Percentiles rank a stretch among this genome's conserved stretches.
Evolutionary conservation across 2,888 invertebrate genomes (phyloP).

Genomic region (Amiota mariae): DNA sequence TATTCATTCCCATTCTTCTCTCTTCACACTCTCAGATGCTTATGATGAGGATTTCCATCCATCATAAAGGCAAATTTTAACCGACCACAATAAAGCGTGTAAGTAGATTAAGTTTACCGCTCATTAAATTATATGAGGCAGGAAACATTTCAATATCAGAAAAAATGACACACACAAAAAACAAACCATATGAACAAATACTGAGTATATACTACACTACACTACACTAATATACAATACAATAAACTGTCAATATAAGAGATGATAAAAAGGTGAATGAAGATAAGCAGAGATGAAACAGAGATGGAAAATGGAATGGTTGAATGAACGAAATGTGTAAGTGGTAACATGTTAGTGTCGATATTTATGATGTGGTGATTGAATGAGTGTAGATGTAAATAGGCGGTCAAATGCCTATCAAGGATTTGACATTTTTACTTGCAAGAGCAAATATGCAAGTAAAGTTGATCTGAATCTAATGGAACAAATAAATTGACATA

Average conservation of each 20-base stretch:
- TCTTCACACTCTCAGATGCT: conserved; percentile 2
- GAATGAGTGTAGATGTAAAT: not conserved
- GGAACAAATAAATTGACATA: too few relatives aligned
- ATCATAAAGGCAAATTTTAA: conserved; percentile 30
- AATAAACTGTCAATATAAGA: conserved; percentile 49
- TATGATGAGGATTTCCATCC: not conserved
- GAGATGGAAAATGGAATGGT: not conserved
- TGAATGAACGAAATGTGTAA: not conserved
- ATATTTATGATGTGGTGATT: not conserved
- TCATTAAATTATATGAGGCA: conserved; percentile 29
- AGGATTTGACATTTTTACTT: too few relatives aligned
- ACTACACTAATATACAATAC: conserved; percentile 52
- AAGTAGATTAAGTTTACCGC: conserved; percentile 53
- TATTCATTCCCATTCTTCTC: not conserved
- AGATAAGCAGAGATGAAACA: too few relatives aligned
- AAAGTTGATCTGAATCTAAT: too few relatives aligned
- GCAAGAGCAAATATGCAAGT: too few relatives aligned
- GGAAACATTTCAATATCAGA: conserved; percentile 47
- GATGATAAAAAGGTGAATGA: too few relatives aligned
- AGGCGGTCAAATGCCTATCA: not conserved
- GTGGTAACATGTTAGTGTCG: not conserved
- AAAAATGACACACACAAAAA: conserved; percentile 22
- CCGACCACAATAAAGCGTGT: conserved; percentile 55
- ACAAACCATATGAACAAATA: conserved; percentile 25
- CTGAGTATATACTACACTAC: conserved; percentile 28